phyloP scores from a whole-genome alignment of 2,888 invertebrate genomes.

The Microctonus brassicae region DNA sequence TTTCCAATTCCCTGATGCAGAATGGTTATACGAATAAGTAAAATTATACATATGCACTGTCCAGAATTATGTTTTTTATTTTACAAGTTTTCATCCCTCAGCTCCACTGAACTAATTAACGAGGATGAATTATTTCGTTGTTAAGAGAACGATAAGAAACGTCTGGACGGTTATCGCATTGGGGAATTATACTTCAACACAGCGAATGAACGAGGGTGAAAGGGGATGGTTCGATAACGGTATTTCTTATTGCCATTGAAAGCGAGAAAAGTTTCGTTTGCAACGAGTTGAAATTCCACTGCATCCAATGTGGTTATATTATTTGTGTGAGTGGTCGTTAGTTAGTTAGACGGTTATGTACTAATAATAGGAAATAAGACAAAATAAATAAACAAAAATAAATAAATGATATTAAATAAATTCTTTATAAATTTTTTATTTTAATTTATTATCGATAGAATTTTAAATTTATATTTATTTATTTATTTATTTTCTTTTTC shows the following conservation, averaged over 20 bases:
- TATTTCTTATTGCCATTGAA: constrained; percentile 13
- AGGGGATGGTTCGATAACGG: constrained; percentile 11
- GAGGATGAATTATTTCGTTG: constrained; percentile 18
- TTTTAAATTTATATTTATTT: not conserved
- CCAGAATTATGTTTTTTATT: not conserved
- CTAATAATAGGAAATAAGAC: not conserved
- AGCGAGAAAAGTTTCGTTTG: constrained; percentile 29
- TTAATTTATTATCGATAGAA: not conserved
- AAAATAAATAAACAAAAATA: not conserved
- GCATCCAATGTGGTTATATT: constrained; percentile 33
- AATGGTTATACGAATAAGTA: not conserved
- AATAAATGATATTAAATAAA: too few relatives aligned
- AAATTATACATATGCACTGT: not conserved
- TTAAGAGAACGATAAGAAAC: constrained; percentile 8
- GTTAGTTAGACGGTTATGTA: constrained; percentile 1
- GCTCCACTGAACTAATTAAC: constrained; percentile 17
- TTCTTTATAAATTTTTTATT: not conserved
- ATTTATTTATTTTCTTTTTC: too few relatives aligned
- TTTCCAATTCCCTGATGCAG: not conserved
- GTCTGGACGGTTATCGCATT: constrained; percentile 15
- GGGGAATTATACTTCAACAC: not conserved
- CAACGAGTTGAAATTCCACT: constrained; percentile 11
- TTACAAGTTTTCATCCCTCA: not conserved
- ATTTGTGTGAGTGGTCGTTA: constrained; percentile 32
- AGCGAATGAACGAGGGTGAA: not conserved